Conservation (phyloP, 2,113 vertebrate genomes). For the Hucho hucho region DNA sequence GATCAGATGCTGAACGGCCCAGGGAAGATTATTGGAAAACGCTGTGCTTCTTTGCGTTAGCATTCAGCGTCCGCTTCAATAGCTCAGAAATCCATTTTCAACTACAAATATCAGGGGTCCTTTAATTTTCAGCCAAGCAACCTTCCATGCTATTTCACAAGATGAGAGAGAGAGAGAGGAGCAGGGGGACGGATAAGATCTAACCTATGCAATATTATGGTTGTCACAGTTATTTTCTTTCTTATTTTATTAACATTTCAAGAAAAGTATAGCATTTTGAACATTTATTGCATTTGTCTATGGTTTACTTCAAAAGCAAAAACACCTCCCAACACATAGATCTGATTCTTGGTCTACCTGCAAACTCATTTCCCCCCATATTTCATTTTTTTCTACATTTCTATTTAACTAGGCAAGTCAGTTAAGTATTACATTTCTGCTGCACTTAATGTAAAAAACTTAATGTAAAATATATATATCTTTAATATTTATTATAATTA, state of each 20-base stretch:
- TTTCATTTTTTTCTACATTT: background rate
- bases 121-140: constrained; percentile 45
- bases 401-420: too few species aligned
- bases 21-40: constrained; percentile 37
- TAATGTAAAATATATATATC: constrained; percentile 48
- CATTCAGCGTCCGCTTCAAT: constrained; percentile 18
- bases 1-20: constrained; percentile 33
- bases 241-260: background rate
- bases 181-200: constrained; percentile 1
- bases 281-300: background rate
- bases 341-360: background rate
- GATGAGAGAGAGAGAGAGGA: constrained; percentile 20
- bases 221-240: background rate
- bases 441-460: constrained; percentile 49
- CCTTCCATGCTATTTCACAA: constrained; percentile 20
- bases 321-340: background rate
- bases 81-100: constrained; percentile 43
- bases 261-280: background rate
- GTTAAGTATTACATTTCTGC: constrained; percentile 40
- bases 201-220: background rate
- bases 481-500: constrained; percentile 49
- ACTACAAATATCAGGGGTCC: constrained; percentile 51
- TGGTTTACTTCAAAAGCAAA: background rate
- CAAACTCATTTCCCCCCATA: background rate
- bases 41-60: constrained; percentile 20